These are phyloP conservation scores for Columba livia DNA, from an alignment of 2,113 vertebrate species.

Conservation along the genomic window DNA sequence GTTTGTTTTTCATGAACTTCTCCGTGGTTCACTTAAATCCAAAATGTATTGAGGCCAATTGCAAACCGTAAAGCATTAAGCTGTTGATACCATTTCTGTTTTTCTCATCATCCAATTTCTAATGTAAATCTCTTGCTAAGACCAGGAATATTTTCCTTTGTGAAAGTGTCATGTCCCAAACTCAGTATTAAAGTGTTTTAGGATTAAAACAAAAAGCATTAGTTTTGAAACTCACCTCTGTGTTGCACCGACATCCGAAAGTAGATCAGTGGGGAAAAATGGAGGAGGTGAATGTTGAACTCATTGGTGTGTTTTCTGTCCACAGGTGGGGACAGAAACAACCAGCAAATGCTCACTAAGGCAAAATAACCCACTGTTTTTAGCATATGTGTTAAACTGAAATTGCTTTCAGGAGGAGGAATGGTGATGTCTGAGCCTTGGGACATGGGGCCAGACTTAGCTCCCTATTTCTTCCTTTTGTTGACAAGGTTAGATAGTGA, in stretches of 20 bases:
- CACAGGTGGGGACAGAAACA: background rate
- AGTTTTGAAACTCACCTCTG: background rate
- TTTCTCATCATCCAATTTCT: background rate
- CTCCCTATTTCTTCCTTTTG: background rate
- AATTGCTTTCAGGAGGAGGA: background rate
- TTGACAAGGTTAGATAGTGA: background rate
- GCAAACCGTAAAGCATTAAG: background rate
- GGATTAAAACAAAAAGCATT: background rate
- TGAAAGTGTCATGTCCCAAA: background rate
- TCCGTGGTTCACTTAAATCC: background rate
- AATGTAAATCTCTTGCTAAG: background rate
- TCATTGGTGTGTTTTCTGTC: background rate
- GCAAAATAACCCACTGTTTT: background rate
- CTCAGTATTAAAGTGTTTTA: background rate
- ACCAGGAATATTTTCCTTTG: background rate
- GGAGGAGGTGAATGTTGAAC: background rate
- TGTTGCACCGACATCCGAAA: background rate
- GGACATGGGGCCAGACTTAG: background rate
- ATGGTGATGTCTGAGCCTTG: background rate
- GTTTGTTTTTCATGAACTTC: background rate
- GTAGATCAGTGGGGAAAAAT: background rate
- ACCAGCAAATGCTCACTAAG: background rate
- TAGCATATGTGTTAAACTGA: background rate
- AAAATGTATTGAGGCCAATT: background rate
- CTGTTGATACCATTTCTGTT: background rate